Percentiles rank a stretch among this genome's conserved stretches.
Conservation (phyloP, 92 coral and sea anemone species). For the Scolanthus callimorphus region DNA sequence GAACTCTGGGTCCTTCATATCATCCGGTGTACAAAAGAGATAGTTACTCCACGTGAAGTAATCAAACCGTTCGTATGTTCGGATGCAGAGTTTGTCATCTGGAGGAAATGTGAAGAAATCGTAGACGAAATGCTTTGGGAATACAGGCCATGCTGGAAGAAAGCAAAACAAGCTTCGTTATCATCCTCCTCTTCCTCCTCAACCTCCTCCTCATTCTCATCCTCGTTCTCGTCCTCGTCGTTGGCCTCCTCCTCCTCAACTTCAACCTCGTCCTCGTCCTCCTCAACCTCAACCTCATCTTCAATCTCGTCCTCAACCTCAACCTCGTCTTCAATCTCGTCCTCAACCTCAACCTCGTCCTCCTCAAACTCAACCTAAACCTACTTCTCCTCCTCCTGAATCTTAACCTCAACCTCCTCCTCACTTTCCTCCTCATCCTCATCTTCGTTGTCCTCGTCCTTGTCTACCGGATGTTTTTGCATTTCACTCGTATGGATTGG, state of each 20-base stretch:
- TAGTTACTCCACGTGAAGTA: conserved; percentile 58
- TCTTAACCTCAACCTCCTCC: too few relatives aligned
- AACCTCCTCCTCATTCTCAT: too few relatives aligned
- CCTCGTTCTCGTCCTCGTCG: too few relatives aligned
- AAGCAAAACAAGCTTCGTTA: neutral
- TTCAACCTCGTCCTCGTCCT: neutral
- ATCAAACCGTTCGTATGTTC: conserved; percentile 69
- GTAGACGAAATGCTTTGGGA: conserved; percentile 84
- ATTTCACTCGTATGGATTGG: too few relatives aligned
- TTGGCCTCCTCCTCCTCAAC: neutral
- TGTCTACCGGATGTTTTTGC: too few relatives aligned
- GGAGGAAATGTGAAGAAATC: conserved; percentile 44
- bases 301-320: neutral
- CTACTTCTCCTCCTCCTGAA: too few relatives aligned
- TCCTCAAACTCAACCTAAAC: too few relatives aligned
- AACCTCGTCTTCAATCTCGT: neutral
- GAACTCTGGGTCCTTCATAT: conserved; percentile 70
- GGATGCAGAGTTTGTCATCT: conserved; percentile 48
- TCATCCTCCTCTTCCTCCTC: too few relatives aligned
- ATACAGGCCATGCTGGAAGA: conserved; percentile 80
- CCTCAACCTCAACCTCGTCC: too few relatives aligned
- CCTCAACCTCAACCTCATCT: too few relatives aligned
- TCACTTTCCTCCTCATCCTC: too few relatives aligned
- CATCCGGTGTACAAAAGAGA: conserved; percentile 69
- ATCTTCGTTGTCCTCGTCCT: too few relatives aligned